Evolutionary conservation across 2,888 invertebrate species (phyloP), one percentile per base, ranked within the genome.

Genomic region (Meta bourneti): DNA sequence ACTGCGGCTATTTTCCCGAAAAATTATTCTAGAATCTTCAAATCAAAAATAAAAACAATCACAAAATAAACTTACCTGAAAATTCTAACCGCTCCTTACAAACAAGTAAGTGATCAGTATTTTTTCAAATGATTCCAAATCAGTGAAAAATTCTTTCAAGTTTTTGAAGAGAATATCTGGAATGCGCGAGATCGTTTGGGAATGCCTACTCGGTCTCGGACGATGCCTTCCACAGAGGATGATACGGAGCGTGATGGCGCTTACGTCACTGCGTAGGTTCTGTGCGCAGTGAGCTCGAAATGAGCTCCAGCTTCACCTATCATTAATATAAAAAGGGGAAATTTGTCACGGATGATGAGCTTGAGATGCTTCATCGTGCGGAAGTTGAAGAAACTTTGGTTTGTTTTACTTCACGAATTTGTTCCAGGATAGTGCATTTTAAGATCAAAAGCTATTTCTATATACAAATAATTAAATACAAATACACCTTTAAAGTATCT

Each of bases 241-340:
- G 85, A 85, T 90, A 85, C 90, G 70, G 90, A 90, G 85, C 54
- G 81, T 85, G 90, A 90, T 90, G 61, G 49, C 34, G 9, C 74
- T 90, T 80, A 90, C 90, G 85, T 90, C 85, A 90, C 52, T 11
- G 85, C 90, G 80, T 85, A 75, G 69, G 19, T 69, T 7, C 11
- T 51, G 11, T 86, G 90, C 85, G 90, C 90, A 86, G 75, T 74
- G 16, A 13, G 75, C 49, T 51, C 8, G 49, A 88, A 88, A 49
- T 13, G 81, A 61, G 19, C 75, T 80, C 81, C 69, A 16, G 61
- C 13, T 70, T 13, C 16, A 69, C 69, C 81, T 82, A 82, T 48
- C 70, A 20, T 16, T 19, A 71, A 19, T 34, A 70, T 70, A 51
- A 70, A 34, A 54, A 84, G n/a, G 52, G 74, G 51, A 84, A 84